These are phyloP conservation scores for Calosoma granatense DNA, from an alignment of 1,140 invertebrate genomes.

Conservation along the genomic window DNA sequence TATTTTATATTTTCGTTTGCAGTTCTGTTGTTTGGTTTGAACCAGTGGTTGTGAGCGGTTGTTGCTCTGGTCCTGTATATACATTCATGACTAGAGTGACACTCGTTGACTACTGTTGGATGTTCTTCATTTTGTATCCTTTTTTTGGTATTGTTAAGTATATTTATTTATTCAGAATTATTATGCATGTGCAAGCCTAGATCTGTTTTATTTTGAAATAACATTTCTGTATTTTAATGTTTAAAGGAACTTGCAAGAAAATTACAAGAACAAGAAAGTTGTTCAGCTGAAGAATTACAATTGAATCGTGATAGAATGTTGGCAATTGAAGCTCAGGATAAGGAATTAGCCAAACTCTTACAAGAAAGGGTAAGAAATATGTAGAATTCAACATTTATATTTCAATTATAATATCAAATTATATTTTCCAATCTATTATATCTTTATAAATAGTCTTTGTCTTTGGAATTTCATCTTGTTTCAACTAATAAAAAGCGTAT, in stretches of 20 bases:
- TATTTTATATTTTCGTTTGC: no score
- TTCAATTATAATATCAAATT: no score
- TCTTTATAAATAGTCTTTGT: neutral
- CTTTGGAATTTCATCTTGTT: constrained; percentile 5
- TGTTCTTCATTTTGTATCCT: constrained; percentile 13
- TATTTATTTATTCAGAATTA: neutral
- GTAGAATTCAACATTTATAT: neutral
- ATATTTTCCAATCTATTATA: constrained; percentile 6
- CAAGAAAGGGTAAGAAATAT: constrained; percentile 69
- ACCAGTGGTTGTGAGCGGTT: constrained; percentile 2
- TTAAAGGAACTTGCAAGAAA: constrained; percentile 41
- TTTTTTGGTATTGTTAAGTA: constrained; percentile 2
- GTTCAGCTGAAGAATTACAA: constrained; percentile 42
- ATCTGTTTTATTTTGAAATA: neutral
- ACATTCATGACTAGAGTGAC: constrained; percentile 11
- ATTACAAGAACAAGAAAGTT: constrained; percentile 47
- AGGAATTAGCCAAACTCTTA: constrained; percentile 77
- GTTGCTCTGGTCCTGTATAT: constrained; percentile 7
- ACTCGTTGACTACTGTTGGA: constrained; percentile 4
- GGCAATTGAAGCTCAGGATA: constrained; percentile 85
- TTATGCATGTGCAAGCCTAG: neutral
- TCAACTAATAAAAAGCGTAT: no score
- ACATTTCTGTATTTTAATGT: constrained; percentile 13
- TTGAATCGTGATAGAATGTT: constrained; percentile 59
- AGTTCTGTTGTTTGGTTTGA: neutral